Evolutionary conservation across 2,797 vertebrate genomes (phyloP).

Genomic region (Bryconaethiops microstoma): DNA sequence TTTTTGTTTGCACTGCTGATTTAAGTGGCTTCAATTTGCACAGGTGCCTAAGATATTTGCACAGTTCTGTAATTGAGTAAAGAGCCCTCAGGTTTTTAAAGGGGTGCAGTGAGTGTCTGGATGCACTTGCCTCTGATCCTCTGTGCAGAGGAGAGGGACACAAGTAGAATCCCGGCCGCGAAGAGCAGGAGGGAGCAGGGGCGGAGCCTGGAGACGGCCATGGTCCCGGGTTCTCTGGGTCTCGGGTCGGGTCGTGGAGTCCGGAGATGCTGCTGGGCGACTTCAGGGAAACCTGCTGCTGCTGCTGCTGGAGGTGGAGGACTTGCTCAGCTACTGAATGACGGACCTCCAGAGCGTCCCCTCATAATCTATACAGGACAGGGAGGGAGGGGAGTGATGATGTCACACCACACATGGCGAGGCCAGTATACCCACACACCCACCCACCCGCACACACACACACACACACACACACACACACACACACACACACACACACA

Average conservation of each 20-base stretch:
- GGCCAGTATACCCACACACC: constrained; percentile 47
- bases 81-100: no score
- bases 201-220: constrained; percentile 48
- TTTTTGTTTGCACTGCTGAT: no score
- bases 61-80: no score
- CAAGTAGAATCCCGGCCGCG: constrained; percentile 59
- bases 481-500: constrained; percentile 27
- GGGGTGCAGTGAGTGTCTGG: not conserved
- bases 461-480: constrained; percentile 33
- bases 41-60: no score
- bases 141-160: constrained; percentile 54
- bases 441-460: constrained; percentile 31
- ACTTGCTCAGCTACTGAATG: constrained; percentile 55
- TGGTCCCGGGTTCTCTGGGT: constrained; percentile 29
- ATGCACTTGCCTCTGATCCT: constrained; percentile 66
- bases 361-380: constrained; percentile 67
- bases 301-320: constrained; percentile 24
- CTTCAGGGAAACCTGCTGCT: constrained; percentile 22
- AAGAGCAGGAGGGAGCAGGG: constrained; percentile 48
- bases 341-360: constrained; percentile 49
- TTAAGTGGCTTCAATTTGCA: no score
- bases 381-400: constrained; percentile 67
- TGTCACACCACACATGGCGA: constrained; percentile 54
- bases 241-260: constrained; percentile 16
- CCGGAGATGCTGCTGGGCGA: constrained; percentile 27